Percentiles rank a stretch among this genome's conserved stretches.
These are phyloP conservation scores for Hermatobates lingyangjiaoensis DNA, from an alignment of 1,140 invertebrate species.

Conservation along the genomic window DNA sequence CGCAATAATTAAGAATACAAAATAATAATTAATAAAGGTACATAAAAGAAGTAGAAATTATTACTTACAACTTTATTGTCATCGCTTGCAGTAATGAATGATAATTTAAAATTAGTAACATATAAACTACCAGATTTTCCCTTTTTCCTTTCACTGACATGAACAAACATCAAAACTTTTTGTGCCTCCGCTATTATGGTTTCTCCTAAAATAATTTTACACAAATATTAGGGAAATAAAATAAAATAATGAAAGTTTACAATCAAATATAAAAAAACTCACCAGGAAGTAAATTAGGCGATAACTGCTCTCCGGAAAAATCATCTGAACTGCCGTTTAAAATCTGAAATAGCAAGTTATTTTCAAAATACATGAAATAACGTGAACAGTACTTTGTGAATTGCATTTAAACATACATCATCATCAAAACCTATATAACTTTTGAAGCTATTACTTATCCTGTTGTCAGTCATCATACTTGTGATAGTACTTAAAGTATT, in stretches of 20 bases:
- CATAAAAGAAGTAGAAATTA: constrained; percentile 3
- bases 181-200: constrained; percentile 52
- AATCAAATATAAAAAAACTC: constrained; percentile 7
- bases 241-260: constrained; percentile 1
- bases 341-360: constrained; percentile 14
- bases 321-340: constrained; percentile 19
- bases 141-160: constrained; percentile 53
- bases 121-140: constrained; percentile 58
- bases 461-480: constrained; percentile 10
- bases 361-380: constrained; percentile 10
- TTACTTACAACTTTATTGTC: constrained; percentile 27
- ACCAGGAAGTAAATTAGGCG: constrained; percentile 25
- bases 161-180: constrained; percentile 59
- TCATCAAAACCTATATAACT: constrained; percentile 13
- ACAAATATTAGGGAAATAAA: not conserved
- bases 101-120: constrained; percentile 72
- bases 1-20: not conserved
- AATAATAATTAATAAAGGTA: constrained; percentile 1
- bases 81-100: constrained; percentile 53
- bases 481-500: not conserved
- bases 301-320: constrained; percentile 20
- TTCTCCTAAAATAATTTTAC: constrained; percentile 34
- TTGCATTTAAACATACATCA: constrained; percentile 5
- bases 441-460: constrained; percentile 13
- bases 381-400: not conserved